Base-by-base conservation (phyloP, 2,113 vertebrate species). In the Poicephalus meyeri region DNA sequence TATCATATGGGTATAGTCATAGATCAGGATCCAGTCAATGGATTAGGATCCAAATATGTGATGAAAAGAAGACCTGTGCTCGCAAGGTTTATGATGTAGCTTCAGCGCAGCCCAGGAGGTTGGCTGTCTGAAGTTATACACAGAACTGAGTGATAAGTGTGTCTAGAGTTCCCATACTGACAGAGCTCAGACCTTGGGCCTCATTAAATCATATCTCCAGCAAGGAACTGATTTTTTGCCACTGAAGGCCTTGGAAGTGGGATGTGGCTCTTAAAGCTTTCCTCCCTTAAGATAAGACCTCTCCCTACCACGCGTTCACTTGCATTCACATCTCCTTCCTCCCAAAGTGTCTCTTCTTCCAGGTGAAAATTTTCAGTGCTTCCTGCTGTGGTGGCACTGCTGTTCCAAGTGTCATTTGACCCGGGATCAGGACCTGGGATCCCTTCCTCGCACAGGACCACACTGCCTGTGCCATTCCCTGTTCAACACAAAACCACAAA, bases 231-330 rank as follows among this genome's bases (percentile, higher is more conserved):
- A 7, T 41, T 47, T 66, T 60, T 25, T 14, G 29, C 12, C 11
- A 14, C 11, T 41, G 58, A 70, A 73, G 46, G 24, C 18, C 11
- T 85, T 61, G 26, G 12, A 68, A 71, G n/a, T 18, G 16, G 53
- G 49, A 21, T 70, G 42, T 37, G 11, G 20, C 64, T 85, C 74
- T 82, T 37, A 47, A 33, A 79, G 49, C 42, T 86, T 79, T 80
- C 41, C 26, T 50, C 58, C 47, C 49, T n/a, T 33, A 31, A 64
- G 44, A 73, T 13, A 23, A 46, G 58, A 80, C 25, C 23, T 56
- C 6, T 88, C 35, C 29, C 37, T 8, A 13, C 25, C 5, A 3
- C 0, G 1, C 7, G 11, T 77, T 3, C 0, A 0, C 46, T 16
- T 9, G 2, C 64, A 29, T 52, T 89, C 55, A 5, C 55, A 11